Evolutionary conservation across 2,113 vertebrate genomes (phyloP), one percentile per base, ranked within the genome.

Genomic region (Mesembrinibis cayennensis): DNA sequence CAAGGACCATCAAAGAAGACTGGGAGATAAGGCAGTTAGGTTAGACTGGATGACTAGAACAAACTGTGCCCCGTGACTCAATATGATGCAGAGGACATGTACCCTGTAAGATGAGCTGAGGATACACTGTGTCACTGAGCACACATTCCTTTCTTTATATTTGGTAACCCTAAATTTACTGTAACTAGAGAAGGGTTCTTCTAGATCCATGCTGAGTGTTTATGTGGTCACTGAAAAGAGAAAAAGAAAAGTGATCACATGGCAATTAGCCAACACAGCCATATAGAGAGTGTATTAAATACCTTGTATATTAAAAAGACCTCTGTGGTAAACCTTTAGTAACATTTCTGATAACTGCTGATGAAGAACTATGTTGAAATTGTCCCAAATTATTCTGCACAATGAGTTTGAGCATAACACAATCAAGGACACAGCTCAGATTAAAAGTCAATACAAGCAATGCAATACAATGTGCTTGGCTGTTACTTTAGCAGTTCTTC

Each of bases 331-430:
- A 96, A 92, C 38, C 67, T 90, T 93, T 38, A 70, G 85, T n/a
- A 90, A 55, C 59, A 83, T 77, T 97, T 96, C 92, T 86, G 47
- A 93, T 95, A 95, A 94, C 74, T 95, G 76, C 82, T 87, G 87
- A 95, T 76, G 1, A 3, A 93, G 78, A 91, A 82, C 73, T 83
- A 86, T 29, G 38, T 23, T 83, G 71, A 93, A 92, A 90, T 58
- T 89, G 36, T 27, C 88, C 72, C 62, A 93, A 80, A 94, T 82
- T 82, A 80, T 77, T 80, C 59, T 93, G 29, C 42, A 82, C 36
- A 76, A 62, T 72, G 47, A 80, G 30, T 50, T 87, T 83, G 49
- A 77, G 49, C 27, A 83, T 45, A 88, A 86, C n/a, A 81, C 27
- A 55, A 56, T 45, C 79, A 95, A 97, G 93, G 95, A 74, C 93